Conservation (phyloP, 2,113 vertebrate genomes). For the Sorex fumeus region DNA sequence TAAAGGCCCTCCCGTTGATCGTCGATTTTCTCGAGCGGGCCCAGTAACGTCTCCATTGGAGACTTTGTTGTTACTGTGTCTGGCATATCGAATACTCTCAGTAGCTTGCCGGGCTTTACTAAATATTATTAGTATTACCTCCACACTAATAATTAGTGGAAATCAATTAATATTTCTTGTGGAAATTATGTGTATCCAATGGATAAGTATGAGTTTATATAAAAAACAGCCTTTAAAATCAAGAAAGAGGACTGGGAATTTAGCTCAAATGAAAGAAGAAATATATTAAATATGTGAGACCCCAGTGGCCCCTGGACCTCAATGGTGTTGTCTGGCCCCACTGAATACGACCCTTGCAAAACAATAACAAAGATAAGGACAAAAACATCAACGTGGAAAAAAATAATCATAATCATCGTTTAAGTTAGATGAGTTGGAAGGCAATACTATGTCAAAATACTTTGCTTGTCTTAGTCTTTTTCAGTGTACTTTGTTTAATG, state of each 20-base stretch:
- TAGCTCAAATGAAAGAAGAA: too few species aligned
- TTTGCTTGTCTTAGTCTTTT: neutral
- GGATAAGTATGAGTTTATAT: slow-evolving; percentile 51
- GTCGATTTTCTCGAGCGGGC: too few species aligned
- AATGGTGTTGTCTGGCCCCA: too few species aligned
- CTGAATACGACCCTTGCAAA: neutral
- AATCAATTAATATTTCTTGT: slow-evolving; percentile 65
- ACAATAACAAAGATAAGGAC: neutral
- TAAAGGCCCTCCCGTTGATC: too few species aligned
- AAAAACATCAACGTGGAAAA: neutral
- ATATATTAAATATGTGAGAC: too few species aligned
- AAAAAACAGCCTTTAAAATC: slow-evolving; percentile 14
- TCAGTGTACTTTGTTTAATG: neutral
- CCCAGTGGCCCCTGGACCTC: too few species aligned
- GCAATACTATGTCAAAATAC: neutral
- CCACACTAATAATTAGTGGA: neutral
- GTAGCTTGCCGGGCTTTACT: too few species aligned
- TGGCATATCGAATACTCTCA: too few species aligned
- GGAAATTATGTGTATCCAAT: slow-evolving; percentile 61
- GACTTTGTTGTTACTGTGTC: too few species aligned
- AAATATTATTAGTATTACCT: too few species aligned
- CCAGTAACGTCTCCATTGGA: too few species aligned
- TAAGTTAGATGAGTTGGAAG: slow-evolving; percentile 17
- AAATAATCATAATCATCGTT: neutral
- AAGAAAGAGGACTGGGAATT: neutral